Conservation (phyloP, 2,888 invertebrate species). For the Latheticus oryzae region DNA sequence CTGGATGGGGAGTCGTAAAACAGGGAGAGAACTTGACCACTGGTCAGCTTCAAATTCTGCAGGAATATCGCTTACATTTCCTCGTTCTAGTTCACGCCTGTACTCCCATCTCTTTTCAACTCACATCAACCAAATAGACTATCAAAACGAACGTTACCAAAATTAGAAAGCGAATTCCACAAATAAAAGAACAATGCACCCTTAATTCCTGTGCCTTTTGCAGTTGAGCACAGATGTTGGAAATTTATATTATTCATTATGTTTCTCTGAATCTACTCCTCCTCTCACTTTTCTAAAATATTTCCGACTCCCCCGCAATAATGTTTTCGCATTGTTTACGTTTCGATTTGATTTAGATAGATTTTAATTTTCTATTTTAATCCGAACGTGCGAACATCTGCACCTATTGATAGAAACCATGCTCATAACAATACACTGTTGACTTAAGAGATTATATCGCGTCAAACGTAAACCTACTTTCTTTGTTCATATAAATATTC, state of each 20-base stretch:
- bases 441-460: slow-evolving; percentile 52
- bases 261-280: slow-evolving; percentile 38
- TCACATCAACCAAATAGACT: slow-evolving; percentile 7
- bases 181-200: slow-evolving; percentile 56
- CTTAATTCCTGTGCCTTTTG: slow-evolving; percentile 57
- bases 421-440: slow-evolving; percentile 51
- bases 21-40: slow-evolving; percentile 60
- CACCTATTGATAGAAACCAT: slow-evolving; percentile 52
- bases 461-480: slow-evolving; percentile 50
- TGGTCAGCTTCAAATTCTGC: slow-evolving; percentile 58
- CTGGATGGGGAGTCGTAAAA: slow-evolving; percentile 60
- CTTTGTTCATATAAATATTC: slow-evolving; percentile 54
- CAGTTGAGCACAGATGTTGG: slow-evolving; percentile 57
- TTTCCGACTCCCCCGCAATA: slow-evolving; percentile 36
- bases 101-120: slow-evolving; percentile 21
- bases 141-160: slow-evolving; percentile 21
- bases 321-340: slow-evolving; percentile 41
- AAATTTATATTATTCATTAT: slow-evolving; percentile 59
- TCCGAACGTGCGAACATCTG: slow-evolving; percentile 53
- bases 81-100: slow-evolving; percentile 7
- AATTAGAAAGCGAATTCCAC: slow-evolving; percentile 43
- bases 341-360: slow-evolving; percentile 45
- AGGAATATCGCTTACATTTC: slow-evolving; percentile 47
- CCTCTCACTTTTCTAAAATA: slow-evolving; percentile 22
- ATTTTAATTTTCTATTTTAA: slow-evolving; percentile 55